These are phyloP conservation scores for Formica exsecta DNA, from an alignment of 1,140 invertebrate genomes.

Conservation along the genomic window DNA sequence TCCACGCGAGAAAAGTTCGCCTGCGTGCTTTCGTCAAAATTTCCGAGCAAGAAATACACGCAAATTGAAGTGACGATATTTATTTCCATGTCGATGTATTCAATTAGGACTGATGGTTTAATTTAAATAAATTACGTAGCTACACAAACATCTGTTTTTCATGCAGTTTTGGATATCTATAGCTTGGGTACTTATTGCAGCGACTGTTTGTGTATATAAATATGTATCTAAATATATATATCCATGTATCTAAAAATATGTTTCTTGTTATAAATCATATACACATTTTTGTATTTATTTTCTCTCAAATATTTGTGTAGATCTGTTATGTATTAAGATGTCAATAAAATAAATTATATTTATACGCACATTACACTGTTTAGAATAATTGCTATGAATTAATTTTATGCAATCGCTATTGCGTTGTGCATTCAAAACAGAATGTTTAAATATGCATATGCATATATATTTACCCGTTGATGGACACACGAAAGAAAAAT, in stretches of 20 bases:
- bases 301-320: not conserved
- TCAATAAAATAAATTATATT: not conserved
- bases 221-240: not conserved
- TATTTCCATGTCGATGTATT: constrained; percentile 42
- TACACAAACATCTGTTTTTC: not conserved
- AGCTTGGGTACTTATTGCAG: not conserved
- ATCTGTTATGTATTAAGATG: not conserved
- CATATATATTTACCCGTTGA: constrained; percentile 1
- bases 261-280: too few relatives aligned
- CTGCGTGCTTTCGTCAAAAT: constrained; percentile 30
- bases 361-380: not conserved
- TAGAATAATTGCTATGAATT: constrained; percentile 14
- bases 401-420: constrained; percentile 19
- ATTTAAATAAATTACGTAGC: not conserved
- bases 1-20: constrained; percentile 33
- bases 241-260: too few relatives aligned
- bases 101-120: not conserved
- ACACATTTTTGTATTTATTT: not conserved
- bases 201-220: not conserved
- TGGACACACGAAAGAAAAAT: not conserved
- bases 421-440: constrained; percentile 21
- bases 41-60: constrained; percentile 6
- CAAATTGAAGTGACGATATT: constrained; percentile 43
- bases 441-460: constrained; percentile 47
- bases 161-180: not conserved